A percentile compares a stretch with the other conserved stretches of the same genome.
Conservation (phyloP, 1,140 invertebrate species). For the Trichogramma pretiosum region DNA sequence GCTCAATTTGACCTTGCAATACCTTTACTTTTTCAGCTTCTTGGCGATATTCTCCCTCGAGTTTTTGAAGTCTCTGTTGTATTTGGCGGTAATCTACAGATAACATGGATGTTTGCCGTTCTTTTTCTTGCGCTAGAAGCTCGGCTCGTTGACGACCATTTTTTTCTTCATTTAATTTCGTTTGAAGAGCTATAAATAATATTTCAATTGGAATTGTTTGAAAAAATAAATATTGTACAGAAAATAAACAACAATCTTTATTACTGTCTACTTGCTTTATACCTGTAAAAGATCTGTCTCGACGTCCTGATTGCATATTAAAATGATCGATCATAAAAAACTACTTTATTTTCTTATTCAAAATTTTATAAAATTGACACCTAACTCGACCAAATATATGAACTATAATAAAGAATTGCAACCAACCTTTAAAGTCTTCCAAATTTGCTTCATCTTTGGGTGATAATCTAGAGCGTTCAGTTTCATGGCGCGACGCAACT, state of each 20-base stretch:
- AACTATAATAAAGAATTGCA: too few species aligned
- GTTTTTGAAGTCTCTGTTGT: slow-evolving; percentile 78
- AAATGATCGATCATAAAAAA: too few species aligned
- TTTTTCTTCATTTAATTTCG: slow-evolving; percentile 85
- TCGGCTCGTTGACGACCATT: slow-evolving; percentile 73
- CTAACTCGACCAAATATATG: too few species aligned
- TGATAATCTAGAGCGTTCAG: slow-evolving; percentile 71
- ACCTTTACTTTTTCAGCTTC: slow-evolving; percentile 80
- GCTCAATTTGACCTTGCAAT: slow-evolving; percentile 75
- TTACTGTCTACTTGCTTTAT: slow-evolving; percentile 18
- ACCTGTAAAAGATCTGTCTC: slow-evolving; percentile 46
- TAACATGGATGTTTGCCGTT: slow-evolving; percentile 88
- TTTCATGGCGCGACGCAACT: slow-evolving; percentile 74
- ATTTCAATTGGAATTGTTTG: too few species aligned
- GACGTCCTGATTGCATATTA: slow-evolving; percentile 42
- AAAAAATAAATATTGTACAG: background rate
- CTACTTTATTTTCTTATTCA: too few species aligned
- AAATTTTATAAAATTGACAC: too few species aligned
- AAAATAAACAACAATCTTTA: background rate
- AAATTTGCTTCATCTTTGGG: slow-evolving; percentile 84
- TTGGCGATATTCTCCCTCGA: slow-evolving; percentile 80
- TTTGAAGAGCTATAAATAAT: slow-evolving; percentile 64
- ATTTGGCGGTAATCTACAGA: slow-evolving; percentile 88
- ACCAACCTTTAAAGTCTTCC: slow-evolving; percentile 86
- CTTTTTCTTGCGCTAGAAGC: slow-evolving; percentile 77